phyloP scores from a whole-genome alignment of 2,888 invertebrate species.

The Empis livida region DNA sequence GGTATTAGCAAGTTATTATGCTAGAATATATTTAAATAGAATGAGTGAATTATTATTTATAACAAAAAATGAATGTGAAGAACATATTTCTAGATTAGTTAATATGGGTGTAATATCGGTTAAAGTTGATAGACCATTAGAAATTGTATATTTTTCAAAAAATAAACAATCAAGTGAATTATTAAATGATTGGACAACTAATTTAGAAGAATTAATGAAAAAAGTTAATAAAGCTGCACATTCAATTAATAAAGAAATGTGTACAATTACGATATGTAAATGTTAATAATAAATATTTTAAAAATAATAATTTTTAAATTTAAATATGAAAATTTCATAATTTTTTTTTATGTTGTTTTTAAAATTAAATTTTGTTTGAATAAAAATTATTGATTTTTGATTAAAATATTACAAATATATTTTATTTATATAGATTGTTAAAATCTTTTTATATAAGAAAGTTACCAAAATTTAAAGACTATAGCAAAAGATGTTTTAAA shows the following conservation, averaged over 20 bases:
- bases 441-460: no score
- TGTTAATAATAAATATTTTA: no score
- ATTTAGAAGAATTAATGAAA: slow-evolving; percentile 72
- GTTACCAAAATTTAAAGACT: no score
- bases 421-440: no score
- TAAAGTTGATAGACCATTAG: slow-evolving; percentile 83
- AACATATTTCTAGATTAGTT: slow-evolving; percentile 78
- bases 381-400: no score
- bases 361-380: no score
- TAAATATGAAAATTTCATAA: no score
- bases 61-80: slow-evolving; percentile 71
- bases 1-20: slow-evolving; percentile 95
- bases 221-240: slow-evolving; percentile 86
- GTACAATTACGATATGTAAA: no score
- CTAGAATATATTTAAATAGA: slow-evolving; percentile 65
- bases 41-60: slow-evolving; percentile 84
- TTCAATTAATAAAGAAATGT: slow-evolving; percentile 63
- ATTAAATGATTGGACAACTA: slow-evolving; percentile 81
- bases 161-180: slow-evolving; percentile 75
- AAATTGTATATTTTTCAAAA: slow-evolving; percentile 74
- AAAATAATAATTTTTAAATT: no score
- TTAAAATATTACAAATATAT: no score
- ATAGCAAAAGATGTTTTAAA: no score
- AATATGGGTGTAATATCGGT: slow-evolving; percentile 76
- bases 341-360: no score